These are phyloP conservation scores for Scelioninae gen. 2 DNA, from an alignment of 2,888 invertebrate genomes.

Conservation along the genomic window DNA sequence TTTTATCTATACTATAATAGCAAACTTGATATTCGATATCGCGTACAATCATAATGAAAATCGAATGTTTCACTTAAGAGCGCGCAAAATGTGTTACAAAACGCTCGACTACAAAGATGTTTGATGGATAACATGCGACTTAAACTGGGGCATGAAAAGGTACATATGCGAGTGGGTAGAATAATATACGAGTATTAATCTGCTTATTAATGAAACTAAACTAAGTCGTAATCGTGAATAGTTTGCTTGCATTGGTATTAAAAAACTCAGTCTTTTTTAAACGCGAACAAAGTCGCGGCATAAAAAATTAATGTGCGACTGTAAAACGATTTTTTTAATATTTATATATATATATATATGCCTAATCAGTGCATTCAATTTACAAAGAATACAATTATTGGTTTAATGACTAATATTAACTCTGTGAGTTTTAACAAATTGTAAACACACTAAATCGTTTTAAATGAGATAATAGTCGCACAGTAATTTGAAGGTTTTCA, in stretches of 20 bases:
- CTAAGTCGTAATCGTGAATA: conserved; percentile 30
- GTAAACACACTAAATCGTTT: conserved; percentile 2
- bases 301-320: not conserved
- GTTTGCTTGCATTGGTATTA: not conserved
- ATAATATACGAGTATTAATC: conserved; percentile 50
- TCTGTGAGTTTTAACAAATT: conserved; percentile 13
- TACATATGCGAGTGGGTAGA: conserved; percentile 48
- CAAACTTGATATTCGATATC: not conserved
- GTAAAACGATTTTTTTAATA: too few relatives aligned
- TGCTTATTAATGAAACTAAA: conserved; percentile 47
- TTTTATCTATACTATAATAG: conserved; percentile 4
- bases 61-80: conserved; percentile 37
- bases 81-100: conserved; percentile 54
- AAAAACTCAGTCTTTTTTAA: too few relatives aligned
- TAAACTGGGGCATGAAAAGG: conserved; percentile 58
- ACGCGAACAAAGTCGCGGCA: not conserved
- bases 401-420: conserved; percentile 18
- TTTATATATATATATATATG: too few relatives aligned
- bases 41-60: conserved; percentile 24
- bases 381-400: conserved; percentile 9
- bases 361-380: not conserved
- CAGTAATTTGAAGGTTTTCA: not conserved
- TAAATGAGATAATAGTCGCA: not conserved
- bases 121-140: conserved; percentile 51
- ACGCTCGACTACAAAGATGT: conserved; percentile 48